Conservation (phyloP, 2,113 vertebrate species). For the Rutilus rutilus region DNA sequence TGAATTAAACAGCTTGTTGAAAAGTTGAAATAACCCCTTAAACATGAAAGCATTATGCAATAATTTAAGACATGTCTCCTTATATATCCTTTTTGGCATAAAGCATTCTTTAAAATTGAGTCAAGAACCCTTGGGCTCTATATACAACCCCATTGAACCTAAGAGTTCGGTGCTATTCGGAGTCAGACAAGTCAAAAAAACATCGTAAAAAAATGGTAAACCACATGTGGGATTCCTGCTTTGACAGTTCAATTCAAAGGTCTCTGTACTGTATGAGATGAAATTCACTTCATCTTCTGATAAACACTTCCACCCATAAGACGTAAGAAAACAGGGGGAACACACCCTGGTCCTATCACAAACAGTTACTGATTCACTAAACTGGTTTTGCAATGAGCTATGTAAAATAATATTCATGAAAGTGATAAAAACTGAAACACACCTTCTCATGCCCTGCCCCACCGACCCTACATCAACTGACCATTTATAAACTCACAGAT, state of each 20-base stretch:
- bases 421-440: conserved; percentile 35
- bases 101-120: too few relatives aligned
- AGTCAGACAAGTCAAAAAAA: neutral
- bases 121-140: too few relatives aligned
- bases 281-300: neutral
- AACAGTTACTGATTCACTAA: conserved; percentile 61
- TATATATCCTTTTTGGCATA: too few relatives aligned
- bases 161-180: neutral
- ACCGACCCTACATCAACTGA: neutral
- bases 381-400: conserved; percentile 38
- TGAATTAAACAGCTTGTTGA: too few relatives aligned
- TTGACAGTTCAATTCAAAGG: neutral
- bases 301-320: conserved; percentile 1
- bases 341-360: conserved; percentile 53
- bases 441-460: conserved; percentile 24
- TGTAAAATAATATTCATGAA: conserved; percentile 38
- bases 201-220: neutral
- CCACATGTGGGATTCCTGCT: neutral
- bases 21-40: too few relatives aligned
- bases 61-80: too few relatives aligned
- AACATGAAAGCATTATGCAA: too few relatives aligned
- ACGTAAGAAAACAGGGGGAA: conserved; percentile 8
- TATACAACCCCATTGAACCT: too few relatives aligned
- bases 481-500: conserved; percentile 59
- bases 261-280: neutral